Conservation (phyloP, 2,888 invertebrate species). For the Smittia aterrima region DNA sequence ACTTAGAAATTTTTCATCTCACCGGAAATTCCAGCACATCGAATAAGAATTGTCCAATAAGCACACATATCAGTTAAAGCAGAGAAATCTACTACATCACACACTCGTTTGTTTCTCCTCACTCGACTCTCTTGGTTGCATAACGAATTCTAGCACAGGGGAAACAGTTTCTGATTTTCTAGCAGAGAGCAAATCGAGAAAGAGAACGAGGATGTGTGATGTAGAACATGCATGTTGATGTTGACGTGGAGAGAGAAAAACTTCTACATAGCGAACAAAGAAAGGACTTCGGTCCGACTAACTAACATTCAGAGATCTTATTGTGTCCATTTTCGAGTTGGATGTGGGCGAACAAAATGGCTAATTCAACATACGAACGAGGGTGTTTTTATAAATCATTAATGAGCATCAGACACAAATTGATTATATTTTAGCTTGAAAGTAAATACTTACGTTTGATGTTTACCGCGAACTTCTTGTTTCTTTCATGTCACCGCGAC, state of each 20-base stretch:
- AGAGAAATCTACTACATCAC: background rate
- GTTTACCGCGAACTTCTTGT: background rate
- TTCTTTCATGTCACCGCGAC: background rate
- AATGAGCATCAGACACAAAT: background rate
- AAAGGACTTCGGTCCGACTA: constrained; percentile 29
- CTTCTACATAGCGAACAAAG: background rate
- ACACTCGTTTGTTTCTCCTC: background rate
- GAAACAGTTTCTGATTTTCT: constrained; percentile 5
- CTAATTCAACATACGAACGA: constrained; percentile 20
- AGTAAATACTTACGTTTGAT: constrained; percentile 26
- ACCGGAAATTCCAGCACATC: background rate
- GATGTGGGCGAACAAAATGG: constrained; percentile 38
- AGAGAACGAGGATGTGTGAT: background rate
- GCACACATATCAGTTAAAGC: background rate
- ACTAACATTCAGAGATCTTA: background rate
- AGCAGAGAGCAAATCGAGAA: background rate
- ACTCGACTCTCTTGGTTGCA: background rate
- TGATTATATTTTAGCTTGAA: no score
- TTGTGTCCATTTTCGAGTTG: constrained; percentile 23
- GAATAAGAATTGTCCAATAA: background rate
- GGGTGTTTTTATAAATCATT: background rate
- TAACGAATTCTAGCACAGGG: constrained; percentile 7
- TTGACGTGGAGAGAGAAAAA: background rate
- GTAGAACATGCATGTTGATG: background rate
- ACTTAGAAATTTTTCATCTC: no score